Conservation (phyloP, 2,888 invertebrate species). For the Harmothoe impar region DNA sequence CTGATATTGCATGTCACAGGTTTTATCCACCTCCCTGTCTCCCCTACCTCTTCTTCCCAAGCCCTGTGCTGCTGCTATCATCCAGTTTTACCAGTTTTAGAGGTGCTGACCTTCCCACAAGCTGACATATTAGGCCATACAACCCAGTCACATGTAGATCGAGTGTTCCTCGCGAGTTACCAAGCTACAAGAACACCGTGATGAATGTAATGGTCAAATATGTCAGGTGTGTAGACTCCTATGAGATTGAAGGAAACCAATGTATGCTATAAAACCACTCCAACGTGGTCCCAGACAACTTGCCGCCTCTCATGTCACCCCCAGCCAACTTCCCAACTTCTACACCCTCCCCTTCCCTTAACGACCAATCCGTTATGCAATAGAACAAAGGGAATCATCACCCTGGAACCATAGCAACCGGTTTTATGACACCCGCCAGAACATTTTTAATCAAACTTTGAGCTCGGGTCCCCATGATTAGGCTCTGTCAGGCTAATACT, state of each 20-base stretch:
- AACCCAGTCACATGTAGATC: not conserved
- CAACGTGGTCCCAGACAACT: too few relatives aligned
- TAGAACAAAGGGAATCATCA: not conserved
- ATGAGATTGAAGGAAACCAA: too few relatives aligned
- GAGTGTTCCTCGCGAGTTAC: too few relatives aligned
- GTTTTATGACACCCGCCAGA: not conserved
- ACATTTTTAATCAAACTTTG: not conserved
- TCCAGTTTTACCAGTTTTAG: too few relatives aligned
- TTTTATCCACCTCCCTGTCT: not conserved
- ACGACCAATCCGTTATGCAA: conserved; percentile 1
- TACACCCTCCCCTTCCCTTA: not conserved
- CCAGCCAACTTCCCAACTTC: not conserved
- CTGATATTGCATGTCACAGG: conserved; percentile 2
- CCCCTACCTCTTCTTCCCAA: not conserved
- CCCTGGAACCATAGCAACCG: not conserved
- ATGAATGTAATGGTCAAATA: too few relatives aligned
- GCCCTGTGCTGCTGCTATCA: too few relatives aligned
- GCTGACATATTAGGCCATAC: not conserved
- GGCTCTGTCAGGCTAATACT: not conserved
- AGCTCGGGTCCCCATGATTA: not conserved
- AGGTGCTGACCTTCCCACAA: too few relatives aligned
- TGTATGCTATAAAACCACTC: too few relatives aligned
- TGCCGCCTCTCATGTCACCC: too few relatives aligned
- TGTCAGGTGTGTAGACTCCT: too few relatives aligned
- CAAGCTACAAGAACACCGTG: too few relatives aligned